Evolutionary conservation across 2,797 vertebrate genomes (phyloP).

Genomic region (Macropodus opercularis): DNA sequence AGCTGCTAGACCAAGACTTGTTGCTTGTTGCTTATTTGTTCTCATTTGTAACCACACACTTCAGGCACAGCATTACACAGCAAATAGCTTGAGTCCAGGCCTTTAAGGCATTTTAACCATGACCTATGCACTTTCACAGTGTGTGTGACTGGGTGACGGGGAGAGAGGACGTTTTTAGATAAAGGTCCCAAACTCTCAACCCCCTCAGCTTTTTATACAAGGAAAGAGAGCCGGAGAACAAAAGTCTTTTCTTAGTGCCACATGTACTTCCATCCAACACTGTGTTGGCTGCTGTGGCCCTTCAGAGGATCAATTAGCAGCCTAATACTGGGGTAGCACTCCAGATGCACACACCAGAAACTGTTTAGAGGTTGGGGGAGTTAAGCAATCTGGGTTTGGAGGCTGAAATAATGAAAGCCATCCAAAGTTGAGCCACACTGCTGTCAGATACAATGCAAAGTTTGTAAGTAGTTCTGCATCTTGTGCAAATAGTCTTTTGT

Average conservation of each 20-base stretch:
- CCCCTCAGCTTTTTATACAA: conserved; percentile 64
- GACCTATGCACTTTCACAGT: conserved; percentile 57
- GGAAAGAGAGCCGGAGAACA: conserved; percentile 73
- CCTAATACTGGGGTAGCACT: conserved; percentile 47
- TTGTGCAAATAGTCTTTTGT: background rate
- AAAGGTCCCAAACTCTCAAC: conserved; percentile 44
- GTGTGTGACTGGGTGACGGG: conserved; percentile 36
- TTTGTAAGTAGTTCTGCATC: conserved; percentile 15
- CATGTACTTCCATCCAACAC: conserved; percentile 57
- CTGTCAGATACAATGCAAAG: conserved; percentile 14
- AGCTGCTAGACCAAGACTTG: background rate
- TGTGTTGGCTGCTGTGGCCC: conserved; percentile 54
- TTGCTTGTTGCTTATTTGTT: conserved; percentile 1
- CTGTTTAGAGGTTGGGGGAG: conserved; percentile 48
- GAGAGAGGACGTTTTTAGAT: conserved; percentile 52
- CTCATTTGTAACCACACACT: conserved; percentile 4
- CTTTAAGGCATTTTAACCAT: conserved; percentile 41
- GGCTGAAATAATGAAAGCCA: conserved; percentile 60
- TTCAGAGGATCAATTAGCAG: conserved; percentile 74
- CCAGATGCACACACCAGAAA: conserved; percentile 68
- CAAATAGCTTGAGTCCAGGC: conserved; percentile 8
- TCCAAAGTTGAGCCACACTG: conserved; percentile 33
- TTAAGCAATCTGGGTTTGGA: conserved; percentile 43
- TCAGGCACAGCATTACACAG: background rate
- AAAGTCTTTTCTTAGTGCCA: conserved; percentile 78